Base-by-base conservation (phyloP, 1,140 invertebrate species). In the Teleogryllus occipitalis region DNA sequence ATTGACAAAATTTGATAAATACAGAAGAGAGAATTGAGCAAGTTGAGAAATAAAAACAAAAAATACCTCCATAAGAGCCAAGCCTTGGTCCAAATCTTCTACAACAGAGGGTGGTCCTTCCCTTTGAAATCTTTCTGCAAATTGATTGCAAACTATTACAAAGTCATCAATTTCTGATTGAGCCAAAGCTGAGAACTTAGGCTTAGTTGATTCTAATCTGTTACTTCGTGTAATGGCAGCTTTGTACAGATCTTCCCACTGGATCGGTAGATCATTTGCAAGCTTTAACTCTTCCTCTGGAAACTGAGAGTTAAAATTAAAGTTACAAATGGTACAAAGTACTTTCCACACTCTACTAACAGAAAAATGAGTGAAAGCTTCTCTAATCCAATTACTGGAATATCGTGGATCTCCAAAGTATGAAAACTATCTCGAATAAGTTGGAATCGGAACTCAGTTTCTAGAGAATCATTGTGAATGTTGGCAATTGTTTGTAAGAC, bases 401-500 rank as follows among this genome's bases (percentile, higher is more conserved):
- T 81, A 76, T 86, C 84, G 82, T 91, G 89, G 75, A 89, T 86
- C 79, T 86, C 85, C 15, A 92, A 83, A 82, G 90, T 88, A 47
- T 88, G 87, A 82, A 89, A 91, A 73, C 89, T 88, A 83, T 92
- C 90, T 82, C 92, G 90, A 87, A 90, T 89, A 77, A 90, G 89
- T 21, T 89, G 88, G 83, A 93, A 95, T 81, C 90, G 88, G 22
- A 96, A 89, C 85, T 94, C 94, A 7, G 93, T 90, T 79, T 92
- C 91, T 46, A 96, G 87, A 7, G 93, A 93, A 82, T 91, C 89
- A 54, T 90, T 89, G 82, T 93, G 92, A 74, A 96, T 91, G 54
- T 90, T 89, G 8, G 91, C 87, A 78, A 97, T 95, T 0, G 93
- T 93, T 82, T 92, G 90, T 90, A 97, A 92, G 2, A 97, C 92